Evolutionary conservation across 2,797 vertebrate genomes (phyloP).

Genomic region (Antennarius maculatus): DNA sequence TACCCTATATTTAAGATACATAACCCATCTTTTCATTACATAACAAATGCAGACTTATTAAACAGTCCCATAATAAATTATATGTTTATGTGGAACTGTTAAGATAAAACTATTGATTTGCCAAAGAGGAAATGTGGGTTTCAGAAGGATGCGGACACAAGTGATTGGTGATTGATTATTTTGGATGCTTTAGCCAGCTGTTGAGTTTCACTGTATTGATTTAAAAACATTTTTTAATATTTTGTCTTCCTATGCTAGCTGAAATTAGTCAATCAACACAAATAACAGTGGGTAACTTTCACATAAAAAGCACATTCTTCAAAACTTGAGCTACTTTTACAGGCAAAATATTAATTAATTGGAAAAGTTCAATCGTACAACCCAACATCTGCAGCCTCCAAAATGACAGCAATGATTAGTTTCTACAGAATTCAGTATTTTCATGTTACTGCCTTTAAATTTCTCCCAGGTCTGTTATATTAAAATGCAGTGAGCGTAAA

Average conservation of each 20-base stretch:
- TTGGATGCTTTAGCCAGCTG: not conserved
- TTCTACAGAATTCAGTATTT: not conserved
- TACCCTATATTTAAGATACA: too few species aligned
- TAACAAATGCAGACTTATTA: slow-evolving; percentile 8
- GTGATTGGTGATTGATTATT: not conserved
- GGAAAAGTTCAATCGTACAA: too few species aligned
- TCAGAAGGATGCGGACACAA: too few species aligned
- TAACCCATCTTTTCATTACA: not conserved
- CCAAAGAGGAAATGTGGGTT: too few species aligned
- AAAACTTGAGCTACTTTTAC: not conserved
- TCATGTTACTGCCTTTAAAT: not conserved
- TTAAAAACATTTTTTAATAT: not conserved
- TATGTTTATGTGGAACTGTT: not conserved
- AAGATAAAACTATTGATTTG: too few species aligned
- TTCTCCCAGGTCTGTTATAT: not conserved
- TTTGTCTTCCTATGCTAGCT: not conserved
- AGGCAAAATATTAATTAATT: not conserved
- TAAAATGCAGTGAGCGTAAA: not conserved
- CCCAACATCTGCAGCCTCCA: not conserved
- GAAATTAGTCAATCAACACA: not conserved
- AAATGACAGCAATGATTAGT: not conserved
- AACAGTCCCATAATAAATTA: not conserved
- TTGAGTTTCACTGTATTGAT: not conserved
- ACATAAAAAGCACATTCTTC: too few species aligned
- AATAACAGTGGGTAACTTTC: too few species aligned